Evolutionary conservation across 2,888 invertebrate species (phyloP), one percentile per base, ranked within the genome.

Genomic region (Monochamus alternatus): DNA sequence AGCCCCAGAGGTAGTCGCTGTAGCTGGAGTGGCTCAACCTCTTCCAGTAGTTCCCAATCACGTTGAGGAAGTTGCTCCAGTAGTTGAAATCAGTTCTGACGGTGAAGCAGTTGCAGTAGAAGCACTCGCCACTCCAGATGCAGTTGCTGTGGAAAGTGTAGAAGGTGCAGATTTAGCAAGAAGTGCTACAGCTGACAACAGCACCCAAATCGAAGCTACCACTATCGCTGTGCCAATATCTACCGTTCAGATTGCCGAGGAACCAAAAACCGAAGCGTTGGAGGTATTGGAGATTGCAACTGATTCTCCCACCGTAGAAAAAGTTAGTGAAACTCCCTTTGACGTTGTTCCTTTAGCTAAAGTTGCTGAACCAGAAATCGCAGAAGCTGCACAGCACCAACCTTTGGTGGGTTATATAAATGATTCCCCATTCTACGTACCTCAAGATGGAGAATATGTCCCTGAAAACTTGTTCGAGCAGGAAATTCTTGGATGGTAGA

Each of bases 391-490:
- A 14, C 8, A 5, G 10, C 55, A 8, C 38, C 55, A 32, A 8
- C 32, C 43, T 43, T 14, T 38, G 22, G 22, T 64, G 10, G n/a
- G 38, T 58, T 68, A 38, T 44, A 68, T 43, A n/a, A 32, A 38
- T 14, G 58, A 14, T 68, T 58, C 68, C 22, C 58, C 55, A 59
- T 43, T 44, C 7, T 55, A 22, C 58, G 68, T 22, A 9, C 58
- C 67, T 14, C 31, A 75, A 22, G 84, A 83, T 75, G 84, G 84
- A 12, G 81, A 81, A 78, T 84, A 80, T 62, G 75, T 83, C 14
- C 83, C 71, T 14, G 85, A 84, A 70, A 67, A 81, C 77, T 76
- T 69, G 51, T 85, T 83, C 81, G 83, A 80, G 70, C 82, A 81
- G 4, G 75, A 75, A 10, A 5, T 12, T 68, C 32, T 66, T 5